Evolutionary conservation across 2,888 invertebrate species (phyloP), one percentile per base, ranked within the genome.

Genomic region (Mesorhabditis spiculigera): DNA sequence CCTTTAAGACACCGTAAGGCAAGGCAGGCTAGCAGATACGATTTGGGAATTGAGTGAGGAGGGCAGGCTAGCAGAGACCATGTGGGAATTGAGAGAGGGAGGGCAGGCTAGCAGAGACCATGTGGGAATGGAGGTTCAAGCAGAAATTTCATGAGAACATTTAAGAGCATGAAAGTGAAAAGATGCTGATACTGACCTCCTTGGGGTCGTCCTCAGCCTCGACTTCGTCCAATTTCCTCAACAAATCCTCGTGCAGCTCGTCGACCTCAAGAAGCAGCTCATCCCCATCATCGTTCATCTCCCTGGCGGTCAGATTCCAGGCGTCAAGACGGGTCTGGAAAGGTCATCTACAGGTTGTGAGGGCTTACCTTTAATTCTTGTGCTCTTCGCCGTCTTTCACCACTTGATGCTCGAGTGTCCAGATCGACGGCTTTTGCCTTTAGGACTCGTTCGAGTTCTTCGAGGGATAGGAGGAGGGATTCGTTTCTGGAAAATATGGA

Each of bases 221-320:
- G 5, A 50, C 76, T 43, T 62, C 63, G 50, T 69, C 74, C 66
- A 72, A 50, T 43, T 45, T 67, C 68, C 16, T 58, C 43, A 63
- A 65, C 67, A 66, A 67, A 6, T 66, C 76, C 8, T 74, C 77
- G 65, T 81, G 78, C 42, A 81, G 64, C 42, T 78, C 74, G 65
- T 82, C 80, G 45, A 81, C 78, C 43, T 79, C 75, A 42, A 80
- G 66, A 5, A 80, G 76, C 5, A 76, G 75, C 1, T 71, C 69
- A 50, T 80, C 80, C 16, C 76, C 76, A 67, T 80, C 80, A n/a
- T 77, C 78, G 5, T 74, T 74, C 80, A 80, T 80, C 58, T 77
- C 77, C 66, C 71, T 58, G 16, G 65, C 42, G 61, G 58, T 45
- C 69, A 50, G n/a, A 50, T 50, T 50, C 58, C 58, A 50, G n/a